A percentile compares a stretch with the other conserved stretches of the same genome.
Conservation (phyloP, 2,888 invertebrate species). For the Alloscopus bannaensis region DNA sequence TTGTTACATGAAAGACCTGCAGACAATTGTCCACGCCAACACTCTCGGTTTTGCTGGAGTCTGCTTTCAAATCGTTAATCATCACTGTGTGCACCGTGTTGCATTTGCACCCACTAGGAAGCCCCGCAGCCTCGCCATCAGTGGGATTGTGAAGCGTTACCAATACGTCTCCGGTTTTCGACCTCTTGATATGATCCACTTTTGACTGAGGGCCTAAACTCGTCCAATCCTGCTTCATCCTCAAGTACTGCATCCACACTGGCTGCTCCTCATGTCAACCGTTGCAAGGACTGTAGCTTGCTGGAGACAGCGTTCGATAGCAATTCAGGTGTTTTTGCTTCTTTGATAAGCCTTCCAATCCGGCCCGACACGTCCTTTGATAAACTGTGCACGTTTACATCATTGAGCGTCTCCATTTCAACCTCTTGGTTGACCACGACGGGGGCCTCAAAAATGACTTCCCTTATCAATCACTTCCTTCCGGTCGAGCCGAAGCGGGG, state of each 20-base stretch:
- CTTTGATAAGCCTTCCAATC: conserved; percentile 12
- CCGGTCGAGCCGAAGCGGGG: conserved; percentile 7
- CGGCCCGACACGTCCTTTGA: conserved; percentile 4
- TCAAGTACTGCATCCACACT: conserved; percentile 67
- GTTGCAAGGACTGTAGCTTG: conserved; percentile 11
- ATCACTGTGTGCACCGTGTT: conserved; percentile 52
- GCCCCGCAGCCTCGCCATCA: conserved; percentile 24
- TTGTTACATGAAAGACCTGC: conserved; percentile 54
- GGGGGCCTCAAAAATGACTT: conserved; percentile 52
- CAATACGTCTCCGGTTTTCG: conserved; percentile 29
- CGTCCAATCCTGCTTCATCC: conserved; percentile 44
- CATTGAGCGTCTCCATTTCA: conserved; percentile 40
- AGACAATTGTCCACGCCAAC: conserved; percentile 53
- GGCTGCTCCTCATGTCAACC: conserved; percentile 31
- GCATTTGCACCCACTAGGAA: conserved; percentile 65
- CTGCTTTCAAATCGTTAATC: conserved; percentile 19
- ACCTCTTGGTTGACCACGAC: conserved; percentile 26
- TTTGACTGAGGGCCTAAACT: conserved; percentile 15
- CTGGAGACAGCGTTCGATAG: not conserved
- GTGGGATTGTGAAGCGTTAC: conserved; percentile 36
- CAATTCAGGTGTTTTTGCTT: conserved; percentile 2
- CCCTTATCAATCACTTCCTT: conserved; percentile 41
- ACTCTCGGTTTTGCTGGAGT: not conserved
- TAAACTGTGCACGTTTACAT: conserved; percentile 36
- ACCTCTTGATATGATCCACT: conserved; percentile 42